Percentiles rank a stretch among this genome's conserved stretches.
phyloP scores from a whole-genome alignment of 2,113 vertebrate genomes.

The Semicossyphus pulcher region DNA sequence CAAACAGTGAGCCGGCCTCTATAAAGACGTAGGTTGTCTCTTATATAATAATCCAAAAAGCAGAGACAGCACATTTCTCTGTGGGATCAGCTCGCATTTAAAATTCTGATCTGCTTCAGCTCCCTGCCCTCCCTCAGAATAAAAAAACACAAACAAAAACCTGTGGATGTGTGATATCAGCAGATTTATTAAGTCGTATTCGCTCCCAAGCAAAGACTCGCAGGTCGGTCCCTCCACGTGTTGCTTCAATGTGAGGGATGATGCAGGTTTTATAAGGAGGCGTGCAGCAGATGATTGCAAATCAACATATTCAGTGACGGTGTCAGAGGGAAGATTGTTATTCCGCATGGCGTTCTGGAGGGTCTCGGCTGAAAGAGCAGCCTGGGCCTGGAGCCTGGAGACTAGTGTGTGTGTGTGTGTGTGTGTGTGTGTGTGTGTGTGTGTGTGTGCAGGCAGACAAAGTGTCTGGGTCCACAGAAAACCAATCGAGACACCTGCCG shows the following conservation, averaged over 20 bases:
- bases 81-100: constrained; percentile 56
- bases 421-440: constrained; percentile 30
- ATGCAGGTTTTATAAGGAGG: constrained; percentile 17
- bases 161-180: constrained; percentile 52
- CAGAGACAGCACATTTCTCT: constrained; percentile 45
- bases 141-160: background rate
- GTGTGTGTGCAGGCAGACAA: constrained; percentile 34
- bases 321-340: constrained; percentile 63
- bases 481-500: constrained; percentile 65
- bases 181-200: constrained; percentile 46
- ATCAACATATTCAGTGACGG: constrained; percentile 43
- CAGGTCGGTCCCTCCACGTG: background rate
- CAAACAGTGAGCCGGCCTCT: constrained; percentile 2
- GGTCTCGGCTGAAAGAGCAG: constrained; percentile 63
- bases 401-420: constrained; percentile 24
- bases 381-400: constrained; percentile 34
- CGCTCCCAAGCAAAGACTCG: background rate
- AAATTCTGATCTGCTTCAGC: constrained; percentile 67
- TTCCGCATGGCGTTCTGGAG: constrained; percentile 50
- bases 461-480: constrained; percentile 68
- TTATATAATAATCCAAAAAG: constrained; percentile 62
- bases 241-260: constrained; percentile 4
- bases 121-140: constrained; percentile 12
- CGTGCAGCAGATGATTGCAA: constrained; percentile 42
- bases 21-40: constrained; percentile 29